These are phyloP conservation scores for Diloba caeruleocephala DNA, from an alignment of 2,888 invertebrate species.

Conservation along the genomic window DNA sequence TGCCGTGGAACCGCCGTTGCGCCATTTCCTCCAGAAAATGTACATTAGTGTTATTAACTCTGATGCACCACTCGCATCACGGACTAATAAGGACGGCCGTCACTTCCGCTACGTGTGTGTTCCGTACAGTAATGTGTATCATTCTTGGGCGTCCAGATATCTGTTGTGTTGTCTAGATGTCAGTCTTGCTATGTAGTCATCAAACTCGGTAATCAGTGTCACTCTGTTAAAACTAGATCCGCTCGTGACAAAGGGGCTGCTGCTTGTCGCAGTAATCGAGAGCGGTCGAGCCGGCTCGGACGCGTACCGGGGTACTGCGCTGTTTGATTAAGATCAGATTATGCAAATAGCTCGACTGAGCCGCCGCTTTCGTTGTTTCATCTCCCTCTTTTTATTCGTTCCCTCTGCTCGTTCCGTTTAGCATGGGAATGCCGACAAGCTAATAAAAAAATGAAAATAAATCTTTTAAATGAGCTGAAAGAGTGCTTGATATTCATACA, in stretches of 20 bases:
- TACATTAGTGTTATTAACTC: conserved; percentile 53
- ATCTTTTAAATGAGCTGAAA: conserved; percentile 84
- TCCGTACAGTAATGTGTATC: conserved; percentile 40
- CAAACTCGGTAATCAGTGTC: conserved; percentile 28
- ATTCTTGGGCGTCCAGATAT: conserved; percentile 12
- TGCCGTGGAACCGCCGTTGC: conserved; percentile 47
- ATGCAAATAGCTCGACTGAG: conserved; percentile 86
- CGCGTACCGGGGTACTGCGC: conserved; percentile 67
- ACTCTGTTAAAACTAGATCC: conserved; percentile 41
- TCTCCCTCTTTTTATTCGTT: conserved; percentile 81
- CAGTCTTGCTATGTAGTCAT: no score
- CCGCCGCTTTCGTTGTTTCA: conserved; percentile 85
- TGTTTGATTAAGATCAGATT: conserved; percentile 89
- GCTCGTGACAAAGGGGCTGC: conserved; percentile 44
- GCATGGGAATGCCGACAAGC: conserved; percentile 85
- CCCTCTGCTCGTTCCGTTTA: conserved; percentile 80
- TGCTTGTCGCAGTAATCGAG: conserved; percentile 20
- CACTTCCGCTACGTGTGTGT: conserved; percentile 72
- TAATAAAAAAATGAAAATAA: conserved; percentile 79
- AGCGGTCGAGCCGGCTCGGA: conserved; percentile 34
- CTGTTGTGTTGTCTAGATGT: conserved; percentile 2
- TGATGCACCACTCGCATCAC: conserved; percentile 53
- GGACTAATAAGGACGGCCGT: conserved; percentile 68
- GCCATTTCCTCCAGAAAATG: conserved; percentile 63
- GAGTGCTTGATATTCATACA: conserved; percentile 84